These are phyloP conservation scores for Xanthostigma xanthostigma DNA, from an alignment of 2,888 invertebrate species.

Conservation along the genomic window DNA sequence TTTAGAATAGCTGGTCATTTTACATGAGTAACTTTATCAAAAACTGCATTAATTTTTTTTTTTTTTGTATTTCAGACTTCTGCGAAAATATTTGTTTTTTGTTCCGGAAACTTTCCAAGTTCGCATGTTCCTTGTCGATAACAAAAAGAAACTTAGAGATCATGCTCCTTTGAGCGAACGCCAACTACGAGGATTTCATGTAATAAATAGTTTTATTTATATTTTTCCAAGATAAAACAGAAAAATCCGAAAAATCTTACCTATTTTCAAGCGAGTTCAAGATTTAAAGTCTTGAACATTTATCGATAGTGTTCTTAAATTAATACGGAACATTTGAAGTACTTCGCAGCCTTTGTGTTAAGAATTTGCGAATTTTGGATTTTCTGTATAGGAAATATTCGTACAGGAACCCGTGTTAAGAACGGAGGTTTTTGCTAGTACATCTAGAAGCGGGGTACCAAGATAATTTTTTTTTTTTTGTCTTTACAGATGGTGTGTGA, in stretches of 20 bases:
- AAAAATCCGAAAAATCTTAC: too few relatives aligned
- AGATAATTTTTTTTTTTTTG: not conserved
- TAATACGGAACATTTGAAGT: too few relatives aligned
- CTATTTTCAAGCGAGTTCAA: too few relatives aligned
- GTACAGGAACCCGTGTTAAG: not conserved
- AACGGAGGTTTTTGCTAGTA: too few relatives aligned
- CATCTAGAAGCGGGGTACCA: not conserved
- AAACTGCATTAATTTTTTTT: not conserved
- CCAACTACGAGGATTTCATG: conserved; percentile 19
- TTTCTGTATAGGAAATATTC: too few relatives aligned
- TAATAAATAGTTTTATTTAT: conserved; percentile 16
- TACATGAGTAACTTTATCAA: too few relatives aligned
- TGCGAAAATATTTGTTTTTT: conserved; percentile 7
- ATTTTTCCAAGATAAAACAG: not conserved
- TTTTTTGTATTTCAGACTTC: conserved; percentile 4
- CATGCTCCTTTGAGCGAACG: conserved; percentile 6
- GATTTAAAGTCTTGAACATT: too few relatives aligned
- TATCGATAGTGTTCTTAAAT: too few relatives aligned
- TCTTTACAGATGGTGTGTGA: conserved; percentile 8
- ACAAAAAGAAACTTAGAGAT: conserved; percentile 2
- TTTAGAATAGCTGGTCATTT: too few relatives aligned
- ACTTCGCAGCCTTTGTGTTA: too few relatives aligned
- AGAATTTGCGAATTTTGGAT: too few relatives aligned
- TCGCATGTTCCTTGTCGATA: conserved; percentile 5
- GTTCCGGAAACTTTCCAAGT: conserved; percentile 5